Percentiles rank a stretch among this genome's conserved stretches.
These are phyloP conservation scores for Lepisosteus oculatus DNA, from an alignment of 2,113 vertebrate genomes.

Conservation along the genomic window DNA sequence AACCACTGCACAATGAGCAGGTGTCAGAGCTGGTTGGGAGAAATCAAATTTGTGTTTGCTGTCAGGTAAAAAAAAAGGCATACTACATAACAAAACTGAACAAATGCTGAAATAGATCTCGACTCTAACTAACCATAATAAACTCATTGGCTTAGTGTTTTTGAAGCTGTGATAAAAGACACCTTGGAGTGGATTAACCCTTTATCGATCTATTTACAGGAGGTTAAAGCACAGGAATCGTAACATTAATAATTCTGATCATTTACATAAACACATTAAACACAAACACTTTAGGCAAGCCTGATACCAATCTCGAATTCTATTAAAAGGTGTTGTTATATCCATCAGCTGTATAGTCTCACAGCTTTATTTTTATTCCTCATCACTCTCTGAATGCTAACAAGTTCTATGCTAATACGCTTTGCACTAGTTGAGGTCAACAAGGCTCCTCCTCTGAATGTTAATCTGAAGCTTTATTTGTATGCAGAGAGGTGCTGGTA, in stretches of 20 bases:
- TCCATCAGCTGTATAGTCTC: conserved; percentile 31
- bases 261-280: conserved; percentile 12
- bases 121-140: no score
- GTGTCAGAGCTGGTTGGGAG: no score
- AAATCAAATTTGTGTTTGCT: no score
- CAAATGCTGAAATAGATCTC: no score
- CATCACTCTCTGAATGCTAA: conserved; percentile 61
- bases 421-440: conserved; percentile 51
- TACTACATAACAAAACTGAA: no score
- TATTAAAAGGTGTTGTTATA: conserved; percentile 54
- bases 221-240: neutral
- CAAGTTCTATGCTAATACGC: conserved; percentile 60
- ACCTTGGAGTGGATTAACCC: no score
- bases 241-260: neutral
- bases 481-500: conserved; percentile 54
- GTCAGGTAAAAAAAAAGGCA: no score
- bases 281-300: conserved; percentile 4
- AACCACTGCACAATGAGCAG: no score
- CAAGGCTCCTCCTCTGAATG: conserved; percentile 68
- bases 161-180: no score
- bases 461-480: conserved; percentile 63
- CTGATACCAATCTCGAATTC: conserved; percentile 20
- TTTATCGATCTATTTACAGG: neutral
- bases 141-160: no score
- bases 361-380: conserved; percentile 48